Evolutionary conservation across 2,113 vertebrate species (phyloP).

Genomic region (Lipophrys pholis): DNA sequence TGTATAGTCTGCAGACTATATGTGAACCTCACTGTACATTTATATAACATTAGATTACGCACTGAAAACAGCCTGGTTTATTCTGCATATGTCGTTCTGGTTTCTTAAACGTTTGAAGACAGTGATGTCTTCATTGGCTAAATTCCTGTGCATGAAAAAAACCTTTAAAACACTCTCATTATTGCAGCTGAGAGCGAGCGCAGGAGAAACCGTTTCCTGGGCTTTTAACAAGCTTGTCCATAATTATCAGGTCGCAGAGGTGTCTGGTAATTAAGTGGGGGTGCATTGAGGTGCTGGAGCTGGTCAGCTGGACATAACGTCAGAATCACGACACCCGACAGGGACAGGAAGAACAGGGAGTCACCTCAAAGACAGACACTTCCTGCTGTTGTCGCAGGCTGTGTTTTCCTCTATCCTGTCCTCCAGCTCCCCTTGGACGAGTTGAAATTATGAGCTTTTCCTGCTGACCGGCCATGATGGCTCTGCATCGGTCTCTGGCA

Average conservation of each 20-base stretch:
- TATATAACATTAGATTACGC: background rate
- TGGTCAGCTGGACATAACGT: conserved; percentile 25
- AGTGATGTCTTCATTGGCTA: background rate
- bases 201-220: conserved; percentile 2
- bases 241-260: conserved; percentile 34
- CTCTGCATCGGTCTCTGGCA: conserved; percentile 19
- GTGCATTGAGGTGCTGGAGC: conserved; percentile 27
- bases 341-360: conserved; percentile 20
- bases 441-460: conserved; percentile 60
- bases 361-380: conserved; percentile 4
- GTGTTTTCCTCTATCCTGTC: conserved; percentile 2
- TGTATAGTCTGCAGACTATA: background rate
- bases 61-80: background rate
- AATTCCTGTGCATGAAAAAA: conserved; percentile 11
- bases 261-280: conserved; percentile 43
- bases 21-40: too few relatives aligned
- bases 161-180: conserved; percentile 1
- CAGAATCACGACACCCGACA: conserved; percentile 17
- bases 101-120: too few relatives aligned
- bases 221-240: background rate
- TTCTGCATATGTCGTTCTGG: background rate
- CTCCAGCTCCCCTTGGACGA: conserved; percentile 22
- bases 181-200: background rate
- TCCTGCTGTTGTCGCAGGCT: background rate
- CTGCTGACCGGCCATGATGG: conserved; percentile 47